Percentiles rank a stretch among this genome's conserved stretches.
These are phyloP conservation scores for Heliconius hortense DNA, from an alignment of 2,888 invertebrate genomes.

Conservation along the genomic window DNA sequence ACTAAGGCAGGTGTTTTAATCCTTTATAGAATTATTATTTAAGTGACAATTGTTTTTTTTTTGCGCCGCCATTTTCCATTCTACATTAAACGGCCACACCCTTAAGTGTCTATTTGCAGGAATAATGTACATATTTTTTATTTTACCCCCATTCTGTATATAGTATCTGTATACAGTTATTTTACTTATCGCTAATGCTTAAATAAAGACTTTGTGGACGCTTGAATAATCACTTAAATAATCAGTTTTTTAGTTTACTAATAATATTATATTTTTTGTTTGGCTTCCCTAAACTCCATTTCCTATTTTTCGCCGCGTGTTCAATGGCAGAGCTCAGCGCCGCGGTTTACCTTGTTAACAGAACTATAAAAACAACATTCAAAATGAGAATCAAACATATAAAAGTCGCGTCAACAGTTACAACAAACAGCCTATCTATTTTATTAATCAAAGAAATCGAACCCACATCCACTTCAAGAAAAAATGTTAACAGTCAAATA, in stretches of 20 bases:
- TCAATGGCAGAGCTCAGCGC: neutral
- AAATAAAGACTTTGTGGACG: neutral
- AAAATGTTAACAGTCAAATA: neutral
- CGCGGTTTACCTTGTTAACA: neutral
- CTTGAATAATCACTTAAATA: too few species aligned
- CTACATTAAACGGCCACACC: neutral
- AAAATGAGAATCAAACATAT: too few species aligned
- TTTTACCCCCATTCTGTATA: neutral
- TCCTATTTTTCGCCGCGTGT: neutral
- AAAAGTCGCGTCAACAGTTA: too few species aligned
- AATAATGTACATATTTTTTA: neutral
- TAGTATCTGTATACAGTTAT: too few species aligned
- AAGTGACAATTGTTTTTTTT: conserved; percentile 9
- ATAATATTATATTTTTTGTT: too few species aligned
- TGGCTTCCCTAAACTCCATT: too few species aligned
- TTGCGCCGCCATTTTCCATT: neutral
- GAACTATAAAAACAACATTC: too few species aligned
- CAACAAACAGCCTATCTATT: too few species aligned
- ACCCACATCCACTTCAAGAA: neutral
- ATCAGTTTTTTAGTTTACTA: too few species aligned
- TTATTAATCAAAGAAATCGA: neutral
- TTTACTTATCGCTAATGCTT: too few species aligned
- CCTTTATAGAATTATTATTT: neutral
- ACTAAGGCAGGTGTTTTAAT: neutral
- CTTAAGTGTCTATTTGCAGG: neutral